Evolutionary conservation across 1,140 invertebrate species (phyloP).

Genomic region (Dolichoris vasculosae): DNA sequence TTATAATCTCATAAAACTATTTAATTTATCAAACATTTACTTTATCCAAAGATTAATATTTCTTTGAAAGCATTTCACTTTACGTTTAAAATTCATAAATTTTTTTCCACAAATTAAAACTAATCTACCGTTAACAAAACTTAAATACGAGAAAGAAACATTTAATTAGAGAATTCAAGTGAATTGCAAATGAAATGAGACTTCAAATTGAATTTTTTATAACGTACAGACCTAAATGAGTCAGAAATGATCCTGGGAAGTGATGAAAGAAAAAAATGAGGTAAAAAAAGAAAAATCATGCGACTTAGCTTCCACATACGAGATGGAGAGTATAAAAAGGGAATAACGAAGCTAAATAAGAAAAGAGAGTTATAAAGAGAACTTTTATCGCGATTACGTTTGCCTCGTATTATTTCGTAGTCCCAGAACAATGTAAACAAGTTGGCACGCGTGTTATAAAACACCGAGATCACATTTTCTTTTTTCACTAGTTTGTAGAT

Average conservation of each 20-base stretch:
- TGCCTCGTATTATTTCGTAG: background rate
- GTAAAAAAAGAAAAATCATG: background rate
- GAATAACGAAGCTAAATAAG: background rate
- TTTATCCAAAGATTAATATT: too few species aligned
- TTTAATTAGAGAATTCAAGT: conserved; percentile 18
- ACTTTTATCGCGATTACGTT: conserved; percentile 26
- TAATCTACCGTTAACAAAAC: conserved; percentile 10
- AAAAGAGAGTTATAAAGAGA: background rate
- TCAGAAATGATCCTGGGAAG: conserved; percentile 32
- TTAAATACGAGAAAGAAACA: background rate
- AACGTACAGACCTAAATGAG: background rate
- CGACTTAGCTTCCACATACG: background rate
- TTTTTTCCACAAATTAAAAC: background rate
- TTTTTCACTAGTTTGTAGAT: background rate
- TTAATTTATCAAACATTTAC: too few species aligned
- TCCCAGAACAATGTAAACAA: background rate
- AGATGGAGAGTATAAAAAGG: conserved; percentile 6
- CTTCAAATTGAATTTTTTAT: conserved; percentile 2
- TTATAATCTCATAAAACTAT: background rate
- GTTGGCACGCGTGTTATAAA: background rate
- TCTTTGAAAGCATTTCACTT: too few species aligned
- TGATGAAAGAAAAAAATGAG: conserved; percentile 13
- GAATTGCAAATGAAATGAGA: conserved; percentile 21
- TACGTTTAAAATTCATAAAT: too few species aligned
- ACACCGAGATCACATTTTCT: background rate